Evolutionary conservation across 2,888 invertebrate genomes (phyloP).

Genomic region (Mythimna lalbum): DNA sequence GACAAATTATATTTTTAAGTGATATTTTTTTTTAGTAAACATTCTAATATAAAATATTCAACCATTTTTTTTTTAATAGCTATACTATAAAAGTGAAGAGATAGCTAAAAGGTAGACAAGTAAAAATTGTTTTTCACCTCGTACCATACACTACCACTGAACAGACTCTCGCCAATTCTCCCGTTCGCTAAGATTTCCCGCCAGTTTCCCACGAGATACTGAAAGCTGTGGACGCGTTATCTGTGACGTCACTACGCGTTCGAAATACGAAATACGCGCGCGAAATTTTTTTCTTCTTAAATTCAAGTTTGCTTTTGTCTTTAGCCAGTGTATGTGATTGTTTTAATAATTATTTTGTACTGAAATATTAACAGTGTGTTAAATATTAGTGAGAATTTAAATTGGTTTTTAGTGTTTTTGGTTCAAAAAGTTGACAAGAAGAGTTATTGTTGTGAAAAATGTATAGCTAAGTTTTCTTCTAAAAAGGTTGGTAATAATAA

Average conservation of each 20-base stretch:
- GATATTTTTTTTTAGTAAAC: not conserved
- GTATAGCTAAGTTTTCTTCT: constrained; percentile 43
- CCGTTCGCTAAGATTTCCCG: constrained; percentile 69
- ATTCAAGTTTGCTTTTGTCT: constrained; percentile 41
- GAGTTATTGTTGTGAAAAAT: constrained; percentile 36
- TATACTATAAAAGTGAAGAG: no score
- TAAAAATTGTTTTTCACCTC: not conserved
- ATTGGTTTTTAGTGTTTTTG: constrained; percentile 30
- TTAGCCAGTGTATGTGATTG: constrained; percentile 34
- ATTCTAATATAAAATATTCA: not conserved
- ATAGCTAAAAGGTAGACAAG: no score
- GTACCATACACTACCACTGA: not conserved
- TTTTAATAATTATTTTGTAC: constrained; percentile 15
- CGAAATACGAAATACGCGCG: constrained; percentile 62
- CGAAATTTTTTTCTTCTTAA: constrained; percentile 44
- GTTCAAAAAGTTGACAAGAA: constrained; percentile 2
- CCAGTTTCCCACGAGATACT: constrained; percentile 74
- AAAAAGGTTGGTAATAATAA: constrained; percentile 49
- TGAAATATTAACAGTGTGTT: constrained; percentile 19
- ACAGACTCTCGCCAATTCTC: constrained; percentile 40
- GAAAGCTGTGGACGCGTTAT: constrained; percentile 67
- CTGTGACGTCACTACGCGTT: constrained; percentile 64
- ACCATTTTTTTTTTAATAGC: no score
- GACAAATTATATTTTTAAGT: no score
- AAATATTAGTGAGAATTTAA: constrained; percentile 33